Evolutionary conservation across 2,888 invertebrate species (phyloP), one percentile per base, ranked within the genome.

Genomic region (Carpatolechia fugitivella): DNA sequence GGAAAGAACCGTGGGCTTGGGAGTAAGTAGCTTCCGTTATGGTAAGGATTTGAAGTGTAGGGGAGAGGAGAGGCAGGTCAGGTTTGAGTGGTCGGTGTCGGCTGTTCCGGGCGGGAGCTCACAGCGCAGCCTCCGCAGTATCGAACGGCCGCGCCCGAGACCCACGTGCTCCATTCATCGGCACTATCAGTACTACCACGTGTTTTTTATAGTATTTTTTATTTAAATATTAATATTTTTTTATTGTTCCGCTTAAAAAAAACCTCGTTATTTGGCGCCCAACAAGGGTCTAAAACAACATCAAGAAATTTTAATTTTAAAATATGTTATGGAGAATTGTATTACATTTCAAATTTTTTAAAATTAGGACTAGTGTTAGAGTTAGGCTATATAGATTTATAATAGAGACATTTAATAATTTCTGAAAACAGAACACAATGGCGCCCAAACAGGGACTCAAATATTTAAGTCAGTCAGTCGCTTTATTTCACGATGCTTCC

Each of bases 121-220:
- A 75, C 66, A 70, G 83, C 83, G 83, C 83, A 83, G 83, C 82
- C 83, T 83, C 83, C 80, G 76, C 69, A 60, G 61, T 84, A 84
- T 84, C 76, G 83, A 84, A 72, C 83, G 82, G 70, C 80, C 82
- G 78, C 82, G 75, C 80, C 83, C 81, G 76, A 63, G 58, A 56
- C 60, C 77, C 78, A 81, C 79, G 80, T 80, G 81, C 65, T 78
- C 60, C 82, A 84, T 82, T 84, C 83, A 81, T 72, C 72, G 74
- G 72, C 64, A 64, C 69, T 65, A 61, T 59, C 57, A 4, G 24
- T 24, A 24, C 24, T 24, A 24, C 6, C 24, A 24, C 24, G 24
- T 24, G 24, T 24, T 24, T 24, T 24, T 6, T 14, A 14, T 36
- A 36, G 36, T 36, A 36, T 13, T 36, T 14, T 14, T 41, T 18